Conservation (phyloP, 2,888 invertebrate genomes). For the Boloria euphrosyne region DNA sequence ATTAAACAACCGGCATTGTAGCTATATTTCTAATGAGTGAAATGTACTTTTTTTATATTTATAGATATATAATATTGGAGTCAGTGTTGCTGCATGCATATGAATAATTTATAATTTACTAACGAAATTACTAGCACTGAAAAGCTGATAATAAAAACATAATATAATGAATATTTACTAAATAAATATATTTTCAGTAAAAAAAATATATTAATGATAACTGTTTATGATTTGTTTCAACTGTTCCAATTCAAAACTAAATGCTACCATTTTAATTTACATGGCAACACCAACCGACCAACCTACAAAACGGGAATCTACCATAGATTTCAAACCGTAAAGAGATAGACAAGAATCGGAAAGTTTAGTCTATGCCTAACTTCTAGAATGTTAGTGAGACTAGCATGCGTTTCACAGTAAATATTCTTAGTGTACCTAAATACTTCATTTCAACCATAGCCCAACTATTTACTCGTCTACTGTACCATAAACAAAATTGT, state of each 20-base stretch:
- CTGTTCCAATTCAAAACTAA: constrained; percentile 20
- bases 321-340: constrained; percentile 47
- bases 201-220: constrained; percentile 16
- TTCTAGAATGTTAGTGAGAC: constrained; percentile 70
- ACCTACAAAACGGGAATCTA: constrained; percentile 55
- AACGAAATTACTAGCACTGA: constrained; percentile 9
- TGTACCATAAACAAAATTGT: constrained; percentile 56
- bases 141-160: constrained; percentile 7
- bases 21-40: constrained; percentile 43
- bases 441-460: constrained; percentile 68
- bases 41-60: constrained; percentile 33
- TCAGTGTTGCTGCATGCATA: constrained; percentile 42
- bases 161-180: constrained; percentile 19
- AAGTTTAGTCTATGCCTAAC: constrained; percentile 44
- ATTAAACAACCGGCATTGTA: constrained; percentile 38
- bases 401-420: constrained; percentile 71
- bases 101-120: constrained; percentile 12
- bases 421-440: constrained; percentile 56
- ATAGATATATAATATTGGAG: constrained; percentile 28
- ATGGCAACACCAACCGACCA: constrained; percentile 68
- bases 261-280: constrained; percentile 39
- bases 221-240: constrained; percentile 2
- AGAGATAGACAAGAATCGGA: constrained; percentile 41
- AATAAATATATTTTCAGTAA: constrained; percentile 23
- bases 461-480: constrained; percentile 59